A percentile compares a stretch with the other conserved stretches of the same genome.
Evolutionary conservation across 2,797 vertebrate genomes (phyloP).

Genomic region (Sebastes trivittatus): DNA sequence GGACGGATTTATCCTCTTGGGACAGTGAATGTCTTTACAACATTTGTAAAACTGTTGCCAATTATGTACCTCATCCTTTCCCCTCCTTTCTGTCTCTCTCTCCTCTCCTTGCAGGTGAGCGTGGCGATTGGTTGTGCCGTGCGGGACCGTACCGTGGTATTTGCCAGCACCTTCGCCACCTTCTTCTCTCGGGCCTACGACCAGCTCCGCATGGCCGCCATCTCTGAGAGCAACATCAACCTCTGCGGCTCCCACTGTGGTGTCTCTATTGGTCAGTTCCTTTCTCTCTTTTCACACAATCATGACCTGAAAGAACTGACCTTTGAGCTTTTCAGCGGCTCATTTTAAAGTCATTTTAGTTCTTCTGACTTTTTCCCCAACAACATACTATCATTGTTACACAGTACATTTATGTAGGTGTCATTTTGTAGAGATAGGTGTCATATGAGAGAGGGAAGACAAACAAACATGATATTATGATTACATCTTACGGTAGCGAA

Average conservation of each 20-base stretch:
- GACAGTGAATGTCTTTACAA: neutral
- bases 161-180: conserved; percentile 92
- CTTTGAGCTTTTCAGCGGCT: neutral
- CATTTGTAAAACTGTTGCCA: neutral
- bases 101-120: conserved; percentile 84
- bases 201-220: conserved; percentile 96
- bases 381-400: neutral
- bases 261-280: conserved; percentile 90
- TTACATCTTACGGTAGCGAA: too few species aligned
- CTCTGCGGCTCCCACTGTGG: conserved; percentile 96
- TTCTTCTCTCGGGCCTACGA: conserved; percentile 93
- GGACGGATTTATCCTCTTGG: neutral
- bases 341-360: neutral
- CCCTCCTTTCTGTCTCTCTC: neutral
- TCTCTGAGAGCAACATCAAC: conserved; percentile 97
- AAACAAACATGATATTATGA: too few species aligned
- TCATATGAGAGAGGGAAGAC: too few species aligned
- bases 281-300: neutral
- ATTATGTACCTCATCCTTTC: neutral
- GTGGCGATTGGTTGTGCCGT: conserved; percentile 90
- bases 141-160: conserved; percentile 90
- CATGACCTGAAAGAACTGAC: neutral
- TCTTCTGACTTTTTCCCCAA: neutral
- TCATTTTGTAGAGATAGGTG: neutral
- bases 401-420: neutral